Conservation (phyloP, 1,140 invertebrate species). For the Caerostris extrusa region DNA sequence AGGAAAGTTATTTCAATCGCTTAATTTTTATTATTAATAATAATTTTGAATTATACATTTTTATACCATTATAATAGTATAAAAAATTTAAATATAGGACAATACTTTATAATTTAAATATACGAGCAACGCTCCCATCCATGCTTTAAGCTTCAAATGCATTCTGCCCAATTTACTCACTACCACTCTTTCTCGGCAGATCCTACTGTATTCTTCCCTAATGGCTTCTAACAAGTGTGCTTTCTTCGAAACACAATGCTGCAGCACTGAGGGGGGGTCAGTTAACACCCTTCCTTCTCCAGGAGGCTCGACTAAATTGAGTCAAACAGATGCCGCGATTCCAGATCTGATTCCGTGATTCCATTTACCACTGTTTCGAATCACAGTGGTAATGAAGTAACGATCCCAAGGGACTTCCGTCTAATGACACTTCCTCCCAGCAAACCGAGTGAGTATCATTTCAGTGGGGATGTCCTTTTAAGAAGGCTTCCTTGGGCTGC, state of each 20-base stretch:
- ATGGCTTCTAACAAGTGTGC: not conserved
- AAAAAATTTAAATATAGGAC: no score
- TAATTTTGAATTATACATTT: no score
- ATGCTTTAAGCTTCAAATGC: no score
- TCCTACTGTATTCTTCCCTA: not conserved
- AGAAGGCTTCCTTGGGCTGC: no score
- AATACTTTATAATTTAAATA: no score
- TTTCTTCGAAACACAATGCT: not conserved
- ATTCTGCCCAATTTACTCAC: no score
- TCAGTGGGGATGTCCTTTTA: not conserved
- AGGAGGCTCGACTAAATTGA: not conserved
- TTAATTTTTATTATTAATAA: no score
- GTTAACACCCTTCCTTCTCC: not conserved
- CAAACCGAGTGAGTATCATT: not conserved
- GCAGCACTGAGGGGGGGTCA: not conserved
- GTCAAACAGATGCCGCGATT: not conserved
- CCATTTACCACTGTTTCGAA: not conserved
- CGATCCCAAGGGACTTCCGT: not conserved
- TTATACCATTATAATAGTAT: no score
- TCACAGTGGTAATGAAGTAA: not conserved
- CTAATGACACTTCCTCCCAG: not conserved
- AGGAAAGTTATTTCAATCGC: no score
- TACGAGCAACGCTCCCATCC: no score
- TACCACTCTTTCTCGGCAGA: no score
- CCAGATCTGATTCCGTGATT: no score